phyloP scores from a whole-genome alignment of 1,140 invertebrate species.

The Megalopta genalis region DNA sequence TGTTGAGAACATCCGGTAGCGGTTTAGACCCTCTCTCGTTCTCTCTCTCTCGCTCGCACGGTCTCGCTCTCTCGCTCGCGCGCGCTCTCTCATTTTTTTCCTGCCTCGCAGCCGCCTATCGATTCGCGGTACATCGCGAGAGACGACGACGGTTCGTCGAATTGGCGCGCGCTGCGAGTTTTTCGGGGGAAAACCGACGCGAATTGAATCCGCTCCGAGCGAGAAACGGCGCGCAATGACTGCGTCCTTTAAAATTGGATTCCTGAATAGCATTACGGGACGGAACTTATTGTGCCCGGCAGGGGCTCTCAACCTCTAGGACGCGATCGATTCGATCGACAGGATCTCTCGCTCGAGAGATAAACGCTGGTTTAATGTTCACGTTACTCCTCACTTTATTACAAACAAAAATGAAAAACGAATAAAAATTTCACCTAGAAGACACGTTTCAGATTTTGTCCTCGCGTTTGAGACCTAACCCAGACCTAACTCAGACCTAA shows the following conservation, averaged over 20 bases:
- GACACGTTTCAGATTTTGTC: too few species aligned
- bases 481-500: too few species aligned
- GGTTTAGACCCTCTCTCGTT: not conserved
- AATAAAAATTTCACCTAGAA: too few species aligned
- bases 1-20: conserved; percentile 19
- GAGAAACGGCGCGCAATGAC: conserved; percentile 33
- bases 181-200: conserved; percentile 17
- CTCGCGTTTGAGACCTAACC: too few species aligned
- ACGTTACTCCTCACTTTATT: too few species aligned
- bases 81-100: not conserved
- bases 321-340: not conserved
- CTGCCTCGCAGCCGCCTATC: conserved; percentile 3
- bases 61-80: not conserved
- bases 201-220: conserved; percentile 27
- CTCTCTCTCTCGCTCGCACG: not conserved
- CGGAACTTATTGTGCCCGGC: conserved; percentile 37
- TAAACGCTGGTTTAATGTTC: too few species aligned
- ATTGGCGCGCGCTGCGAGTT: conserved; percentile 5
- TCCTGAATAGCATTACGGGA: conserved; percentile 40
- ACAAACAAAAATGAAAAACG: too few species aligned
- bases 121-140: conserved; percentile 23
- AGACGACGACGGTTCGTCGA: conserved; percentile 6
- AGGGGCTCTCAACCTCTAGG: conserved; percentile 19
- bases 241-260: conserved; percentile 47
- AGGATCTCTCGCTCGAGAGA: not conserved